These are phyloP conservation scores for Gadopsis bispinosus DNA, from an alignment of 2,797 vertebrate genomes.

Conservation along the genomic window DNA sequence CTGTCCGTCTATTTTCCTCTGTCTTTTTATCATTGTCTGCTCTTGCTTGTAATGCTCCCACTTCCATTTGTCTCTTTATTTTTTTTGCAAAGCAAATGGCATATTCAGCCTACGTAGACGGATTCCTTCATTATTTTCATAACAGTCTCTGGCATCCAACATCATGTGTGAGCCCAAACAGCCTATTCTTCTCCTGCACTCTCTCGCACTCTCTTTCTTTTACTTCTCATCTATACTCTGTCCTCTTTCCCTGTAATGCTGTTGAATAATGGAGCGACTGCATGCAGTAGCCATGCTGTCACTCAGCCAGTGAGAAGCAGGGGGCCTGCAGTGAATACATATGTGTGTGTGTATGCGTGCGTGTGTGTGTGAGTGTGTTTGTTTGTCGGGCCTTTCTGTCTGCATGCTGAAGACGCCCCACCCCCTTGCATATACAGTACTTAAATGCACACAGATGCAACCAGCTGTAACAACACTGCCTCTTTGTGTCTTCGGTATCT, in stretches of 20 bases:
- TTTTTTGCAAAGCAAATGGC: conserved; percentile 52
- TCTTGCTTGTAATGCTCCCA: conserved; percentile 40
- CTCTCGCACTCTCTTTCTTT: conserved; percentile 47
- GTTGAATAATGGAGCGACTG: conserved; percentile 83
- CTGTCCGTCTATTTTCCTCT: conserved; percentile 39
- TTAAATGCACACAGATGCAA: conserved; percentile 48
- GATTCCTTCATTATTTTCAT: conserved; percentile 64
- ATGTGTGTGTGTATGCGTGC: conserved; percentile 40
- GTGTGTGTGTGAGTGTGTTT: conserved; percentile 39
- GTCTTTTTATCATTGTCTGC: conserved; percentile 51
- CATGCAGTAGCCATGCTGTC: conserved; percentile 81
- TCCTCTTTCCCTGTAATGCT: conserved; percentile 72
- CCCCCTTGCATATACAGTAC: conserved; percentile 14
- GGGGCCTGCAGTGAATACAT: conserved; percentile 73
- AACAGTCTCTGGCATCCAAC: conserved; percentile 56
- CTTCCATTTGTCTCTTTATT: conserved; percentile 41
- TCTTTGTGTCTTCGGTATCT: conserved; percentile 17
- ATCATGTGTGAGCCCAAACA: conserved; percentile 62
- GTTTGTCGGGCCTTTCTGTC: conserved; percentile 37
- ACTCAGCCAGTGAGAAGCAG: conserved; percentile 74
- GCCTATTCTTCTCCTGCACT: conserved; percentile 52
- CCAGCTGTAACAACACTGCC: conserved; percentile 56
- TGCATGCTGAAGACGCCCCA: conserved; percentile 66
- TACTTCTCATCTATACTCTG: conserved; percentile 67
- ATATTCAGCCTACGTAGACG: conserved; percentile 54